Base-by-base conservation (phyloP, 2,113 vertebrate species). In the Chrysochloris asiatica region DNA sequence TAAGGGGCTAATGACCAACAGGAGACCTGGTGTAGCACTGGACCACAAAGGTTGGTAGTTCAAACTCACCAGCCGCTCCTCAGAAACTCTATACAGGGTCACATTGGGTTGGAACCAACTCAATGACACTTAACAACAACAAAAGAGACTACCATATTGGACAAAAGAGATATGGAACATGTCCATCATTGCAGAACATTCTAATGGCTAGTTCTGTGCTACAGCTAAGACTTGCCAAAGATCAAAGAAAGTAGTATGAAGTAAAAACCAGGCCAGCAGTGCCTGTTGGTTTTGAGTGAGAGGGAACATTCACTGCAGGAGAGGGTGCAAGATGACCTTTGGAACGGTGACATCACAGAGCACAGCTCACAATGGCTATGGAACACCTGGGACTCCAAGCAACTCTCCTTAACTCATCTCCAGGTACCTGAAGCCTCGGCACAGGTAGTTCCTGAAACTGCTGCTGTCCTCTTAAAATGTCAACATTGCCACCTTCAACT, bases 341-440 rank as follows among this genome's bases (percentile, higher is more conserved):
- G 59, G n/a, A 72, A 88, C 1, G 21, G 67, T 96, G 95, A 96
- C 88, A 90, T 96, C 95, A 97, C 90, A 97, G 90, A 95, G 83
- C 72, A 81, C 22, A 82, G 48, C 83, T 96, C 94, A 96, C 69
- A 95, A 28, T 82, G 90, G 50, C 43, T 73, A 59, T 41, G 47
- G 89, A 94, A 83, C 54, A 76, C 79, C n/a, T 52, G 26, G n/a
- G 24, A 43, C 59, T 50, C 21, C 65, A 76, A 65, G 26, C 48
- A 6, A 33, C 88, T 63, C 36, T 75, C 48, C n/a, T 24, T 85
- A 75, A 83, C 48, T 88, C 67, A 26, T 54, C 54, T 50, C 22
- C 87, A 80, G 56, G 72, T 86, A 92, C 76, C 82, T 84, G 92
- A 96, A 94, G 61, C 83, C 80, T 95, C 72, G 86, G 48, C 65